Evolutionary conservation across 2,797 vertebrate species (phyloP).

Genomic region (Falco biarmicus): DNA sequence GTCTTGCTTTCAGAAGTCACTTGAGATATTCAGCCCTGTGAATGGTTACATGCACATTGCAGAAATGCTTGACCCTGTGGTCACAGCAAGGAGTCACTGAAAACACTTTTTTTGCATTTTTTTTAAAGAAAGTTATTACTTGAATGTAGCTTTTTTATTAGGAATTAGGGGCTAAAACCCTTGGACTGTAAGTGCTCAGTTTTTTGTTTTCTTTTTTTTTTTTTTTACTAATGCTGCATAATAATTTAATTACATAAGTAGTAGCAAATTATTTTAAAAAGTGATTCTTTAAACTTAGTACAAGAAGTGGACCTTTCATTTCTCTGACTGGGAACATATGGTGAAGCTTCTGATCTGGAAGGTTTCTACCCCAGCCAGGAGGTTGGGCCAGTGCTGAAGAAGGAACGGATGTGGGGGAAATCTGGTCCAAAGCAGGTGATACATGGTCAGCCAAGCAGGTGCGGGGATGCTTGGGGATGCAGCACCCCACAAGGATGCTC

Average conservation of each 20-base stretch:
- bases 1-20: not conserved
- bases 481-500: not conserved
- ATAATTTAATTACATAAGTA: not conserved
- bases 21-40: not conserved
- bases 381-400: not conserved
- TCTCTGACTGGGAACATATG: not conserved
- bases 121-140: not conserved
- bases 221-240: not conserved
- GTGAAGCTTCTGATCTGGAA: not conserved
- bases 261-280: not conserved
- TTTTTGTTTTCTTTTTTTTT: not conserved
- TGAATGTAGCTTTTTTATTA: not conserved
- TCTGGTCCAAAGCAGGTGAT: not conserved
- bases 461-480: not conserved
- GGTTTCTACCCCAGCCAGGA: not conserved
- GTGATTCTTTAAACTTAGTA: not conserved
- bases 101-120: not conserved
- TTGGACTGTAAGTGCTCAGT: rapidly evolving
- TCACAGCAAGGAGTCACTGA: not conserved
- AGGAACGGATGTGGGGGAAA: not conserved
- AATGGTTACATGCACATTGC: rapidly evolving
- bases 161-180: not conserved
- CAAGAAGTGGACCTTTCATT: not conserved
- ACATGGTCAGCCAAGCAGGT: rapidly evolving
- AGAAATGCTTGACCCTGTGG: rapidly evolving